Evolutionary conservation across 2,888 invertebrate genomes (phyloP).

Genomic region (Heteropelma amictum): DNA sequence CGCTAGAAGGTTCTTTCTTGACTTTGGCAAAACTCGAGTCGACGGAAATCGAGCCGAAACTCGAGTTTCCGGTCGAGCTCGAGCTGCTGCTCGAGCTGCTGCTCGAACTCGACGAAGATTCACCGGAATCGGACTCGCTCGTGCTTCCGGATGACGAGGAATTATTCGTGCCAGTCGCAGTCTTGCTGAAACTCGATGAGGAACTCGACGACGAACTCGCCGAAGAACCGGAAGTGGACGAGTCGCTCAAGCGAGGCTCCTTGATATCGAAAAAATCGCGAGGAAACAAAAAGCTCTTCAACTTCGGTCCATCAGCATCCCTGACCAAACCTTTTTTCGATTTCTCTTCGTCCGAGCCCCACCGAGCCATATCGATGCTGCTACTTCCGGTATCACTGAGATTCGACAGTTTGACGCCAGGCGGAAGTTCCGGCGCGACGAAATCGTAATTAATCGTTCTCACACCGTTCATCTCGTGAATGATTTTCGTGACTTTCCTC

Average conservation of each 20-base stretch:
- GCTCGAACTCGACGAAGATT: slow-evolving; percentile 4
- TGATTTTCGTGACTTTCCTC: slow-evolving; percentile 39
- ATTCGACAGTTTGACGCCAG: slow-evolving; percentile 45
- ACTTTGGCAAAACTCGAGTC: background rate
- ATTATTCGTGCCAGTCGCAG: background rate
- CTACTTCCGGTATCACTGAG: slow-evolving; percentile 60
- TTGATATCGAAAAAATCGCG: background rate
- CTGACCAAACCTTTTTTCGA: slow-evolving; percentile 8
- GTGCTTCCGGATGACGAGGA: too few relatives aligned
- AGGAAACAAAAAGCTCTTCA: background rate
- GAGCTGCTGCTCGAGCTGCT: background rate
- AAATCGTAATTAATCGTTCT: slow-evolving; percentile 65
- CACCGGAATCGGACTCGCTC: background rate
- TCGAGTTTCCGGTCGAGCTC: background rate
- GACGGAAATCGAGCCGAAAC: too few relatives aligned
- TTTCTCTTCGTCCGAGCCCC: slow-evolving; percentile 9
- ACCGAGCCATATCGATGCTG: background rate
- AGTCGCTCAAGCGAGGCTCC: slow-evolving; percentile 2
- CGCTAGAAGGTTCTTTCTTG: background rate
- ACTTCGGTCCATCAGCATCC: background rate
- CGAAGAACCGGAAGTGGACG: slow-evolving; percentile 26
- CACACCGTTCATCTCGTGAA: slow-evolving; percentile 62
- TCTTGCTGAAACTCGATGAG: background rate
- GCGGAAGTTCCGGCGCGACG: slow-evolving; percentile 33
- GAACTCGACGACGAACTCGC: slow-evolving; percentile 6